Conservation (phyloP, 2,113 vertebrate species). For the Platichthys flesus region DNA sequence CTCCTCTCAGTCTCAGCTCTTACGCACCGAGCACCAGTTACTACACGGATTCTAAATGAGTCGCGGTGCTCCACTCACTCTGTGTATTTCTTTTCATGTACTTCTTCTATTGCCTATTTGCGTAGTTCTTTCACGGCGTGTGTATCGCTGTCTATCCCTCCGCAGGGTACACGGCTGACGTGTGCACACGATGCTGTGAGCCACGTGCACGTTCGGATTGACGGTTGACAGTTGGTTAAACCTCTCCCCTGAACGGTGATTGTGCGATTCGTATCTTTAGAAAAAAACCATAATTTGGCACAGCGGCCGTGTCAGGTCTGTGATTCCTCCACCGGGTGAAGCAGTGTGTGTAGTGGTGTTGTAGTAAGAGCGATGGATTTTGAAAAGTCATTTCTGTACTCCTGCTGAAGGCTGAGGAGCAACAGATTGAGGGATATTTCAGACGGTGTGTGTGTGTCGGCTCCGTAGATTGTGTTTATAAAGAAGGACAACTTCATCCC, state of each 20-base stretch:
- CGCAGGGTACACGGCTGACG: background rate
- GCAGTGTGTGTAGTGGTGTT: background rate
- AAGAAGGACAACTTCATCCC: too few species aligned
- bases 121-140: background rate
- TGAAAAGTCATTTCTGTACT: too few species aligned
- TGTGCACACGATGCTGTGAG: background rate
- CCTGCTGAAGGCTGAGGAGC: background rate
- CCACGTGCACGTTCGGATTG: background rate
- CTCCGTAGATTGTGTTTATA: background rate
- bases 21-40: background rate
- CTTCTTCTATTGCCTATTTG: background rate
- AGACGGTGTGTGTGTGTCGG: background rate
- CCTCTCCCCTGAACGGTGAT: background rate
- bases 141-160: background rate
- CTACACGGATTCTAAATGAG: constrained; percentile 18
- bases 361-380: background rate
- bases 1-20: background rate
- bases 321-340: background rate
- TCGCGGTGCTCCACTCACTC: background rate
- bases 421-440: background rate
- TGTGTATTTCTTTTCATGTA: background rate
- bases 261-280: background rate
- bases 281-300: background rate
- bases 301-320: background rate
- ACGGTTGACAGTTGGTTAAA: background rate